phyloP scores from a whole-genome alignment of 2,888 invertebrate genomes.

The Acholoe squamosa region DNA sequence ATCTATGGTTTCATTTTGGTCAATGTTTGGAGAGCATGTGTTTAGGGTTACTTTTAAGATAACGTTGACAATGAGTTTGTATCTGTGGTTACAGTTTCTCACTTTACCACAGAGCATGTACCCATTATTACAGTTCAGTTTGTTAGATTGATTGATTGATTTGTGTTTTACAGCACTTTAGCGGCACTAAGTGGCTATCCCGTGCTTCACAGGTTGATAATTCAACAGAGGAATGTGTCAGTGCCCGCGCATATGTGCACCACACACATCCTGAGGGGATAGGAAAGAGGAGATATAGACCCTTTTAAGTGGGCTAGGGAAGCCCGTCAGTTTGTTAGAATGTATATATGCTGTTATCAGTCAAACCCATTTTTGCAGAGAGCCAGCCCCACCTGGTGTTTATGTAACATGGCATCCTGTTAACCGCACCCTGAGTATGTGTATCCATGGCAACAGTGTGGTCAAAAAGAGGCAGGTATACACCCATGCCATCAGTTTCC shows the following conservation, averaged over 20 bases:
- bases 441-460: neutral
- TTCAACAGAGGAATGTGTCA: too few relatives aligned
- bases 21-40: neutral
- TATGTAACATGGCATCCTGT: neutral
- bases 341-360: neutral
- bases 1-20: too few relatives aligned
- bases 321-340: too few relatives aligned
- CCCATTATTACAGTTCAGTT: neutral
- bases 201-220: too few relatives aligned
- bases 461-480: neutral
- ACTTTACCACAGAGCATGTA: neutral
- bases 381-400: neutral
- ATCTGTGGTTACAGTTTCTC: neutral
- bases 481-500: neutral
- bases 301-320: too few relatives aligned
- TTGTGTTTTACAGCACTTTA: too few relatives aligned
- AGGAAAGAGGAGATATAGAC: too few relatives aligned
- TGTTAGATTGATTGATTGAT: too few relatives aligned
- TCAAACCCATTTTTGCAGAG: neutral
- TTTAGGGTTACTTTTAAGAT: neutral
- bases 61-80: neutral
- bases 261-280: too few relatives aligned
- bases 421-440: neutral
- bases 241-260: too few relatives aligned
- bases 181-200: too few relatives aligned